Evolutionary conservation across 2,888 invertebrate species (phyloP).

Genomic region (Cosmopolites sordidus): DNA sequence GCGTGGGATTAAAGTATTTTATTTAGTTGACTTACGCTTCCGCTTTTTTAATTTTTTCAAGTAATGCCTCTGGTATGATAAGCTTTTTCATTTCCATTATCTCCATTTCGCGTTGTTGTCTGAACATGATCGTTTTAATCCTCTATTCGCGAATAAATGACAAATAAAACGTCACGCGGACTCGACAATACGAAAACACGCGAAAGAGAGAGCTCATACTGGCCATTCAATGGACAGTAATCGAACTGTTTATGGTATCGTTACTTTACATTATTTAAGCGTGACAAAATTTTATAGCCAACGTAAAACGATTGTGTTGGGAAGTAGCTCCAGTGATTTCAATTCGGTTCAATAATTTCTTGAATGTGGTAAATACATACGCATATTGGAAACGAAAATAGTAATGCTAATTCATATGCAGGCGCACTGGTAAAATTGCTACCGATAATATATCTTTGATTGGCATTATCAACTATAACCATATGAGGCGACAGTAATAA

Average conservation of each 20-base stretch:
- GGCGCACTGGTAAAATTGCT: no score
- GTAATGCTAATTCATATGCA: no score
- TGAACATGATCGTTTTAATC: neutral
- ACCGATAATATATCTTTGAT: no score
- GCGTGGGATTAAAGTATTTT: no score
- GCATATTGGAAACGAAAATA: no score
- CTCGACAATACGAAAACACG: neutral
- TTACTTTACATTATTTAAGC: neutral
- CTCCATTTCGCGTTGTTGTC: constrained; percentile 6
- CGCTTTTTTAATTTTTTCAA: neutral
- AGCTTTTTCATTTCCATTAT: constrained; percentile 6
- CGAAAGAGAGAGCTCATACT: neutral
- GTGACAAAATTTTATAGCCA: neutral
- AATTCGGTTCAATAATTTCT: no score
- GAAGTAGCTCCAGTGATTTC: no score
- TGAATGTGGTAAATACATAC: no score
- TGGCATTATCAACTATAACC: no score
- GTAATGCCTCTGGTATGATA: neutral
- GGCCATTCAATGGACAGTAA: neutral
- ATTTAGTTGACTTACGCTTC: neutral
- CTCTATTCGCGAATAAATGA: neutral
- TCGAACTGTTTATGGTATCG: neutral
- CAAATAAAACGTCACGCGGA: no score
- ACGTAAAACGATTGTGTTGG: no score
- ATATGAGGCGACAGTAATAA: no score